These are phyloP conservation scores for Anagyrus pseudococci DNA, from an alignment of 2,888 invertebrate species.

Conservation along the genomic window DNA sequence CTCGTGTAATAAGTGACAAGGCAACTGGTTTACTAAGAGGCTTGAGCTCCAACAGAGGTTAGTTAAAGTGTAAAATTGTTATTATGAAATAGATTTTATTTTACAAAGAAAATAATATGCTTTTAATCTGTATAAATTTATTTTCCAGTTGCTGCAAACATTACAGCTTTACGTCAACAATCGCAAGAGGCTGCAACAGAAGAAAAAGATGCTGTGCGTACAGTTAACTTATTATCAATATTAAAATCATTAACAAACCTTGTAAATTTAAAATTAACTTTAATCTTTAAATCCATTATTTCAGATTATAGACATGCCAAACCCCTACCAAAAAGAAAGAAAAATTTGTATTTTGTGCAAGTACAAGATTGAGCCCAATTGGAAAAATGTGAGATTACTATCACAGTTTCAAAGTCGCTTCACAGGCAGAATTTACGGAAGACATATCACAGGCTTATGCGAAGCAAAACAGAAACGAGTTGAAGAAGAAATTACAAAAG, in stretches of 20 bases:
- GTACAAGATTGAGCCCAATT: constrained; percentile 80
- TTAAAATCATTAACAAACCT: background rate
- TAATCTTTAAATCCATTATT: constrained; percentile 11
- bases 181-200: background rate
- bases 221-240: background rate
- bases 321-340: constrained; percentile 82
- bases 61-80: constrained; percentile 9
- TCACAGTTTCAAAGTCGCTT: constrained; percentile 96
- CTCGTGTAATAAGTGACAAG: constrained; percentile 16
- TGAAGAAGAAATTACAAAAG: constrained; percentile 75
- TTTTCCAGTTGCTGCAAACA: constrained; percentile 4
- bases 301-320: constrained; percentile 58
- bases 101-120: background rate
- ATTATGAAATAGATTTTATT: background rate
- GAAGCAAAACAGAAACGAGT: constrained; percentile 78
- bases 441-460: constrained; percentile 94
- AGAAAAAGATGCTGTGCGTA: constrained; percentile 25
- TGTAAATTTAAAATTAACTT: background rate
- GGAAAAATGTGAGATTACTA: constrained; percentile 89
- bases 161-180: constrained; percentile 7
- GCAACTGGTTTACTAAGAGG: constrained; percentile 7
- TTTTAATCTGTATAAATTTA: background rate
- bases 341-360: constrained; percentile 83
- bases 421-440: constrained; percentile 90
- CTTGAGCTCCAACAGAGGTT: constrained; percentile 27